Evolutionary conservation across 2,888 invertebrate species (phyloP).

Genomic region (Spicauda simplicius): DNA sequence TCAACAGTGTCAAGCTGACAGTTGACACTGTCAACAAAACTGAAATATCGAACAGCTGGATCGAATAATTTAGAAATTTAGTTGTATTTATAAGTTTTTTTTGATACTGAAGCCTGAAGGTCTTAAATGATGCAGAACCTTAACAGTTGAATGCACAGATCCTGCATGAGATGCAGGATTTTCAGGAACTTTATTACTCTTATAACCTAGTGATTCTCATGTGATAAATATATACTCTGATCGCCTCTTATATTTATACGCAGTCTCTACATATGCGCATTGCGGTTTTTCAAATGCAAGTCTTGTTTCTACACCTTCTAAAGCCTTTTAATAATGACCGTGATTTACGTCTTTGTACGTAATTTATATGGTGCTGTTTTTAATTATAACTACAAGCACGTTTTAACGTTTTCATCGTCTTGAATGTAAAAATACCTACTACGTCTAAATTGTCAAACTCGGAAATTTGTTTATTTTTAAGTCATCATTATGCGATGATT

Average conservation of each 20-base stretch:
- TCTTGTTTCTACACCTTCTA: background rate
- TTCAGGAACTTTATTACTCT: background rate
- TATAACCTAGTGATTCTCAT: background rate
- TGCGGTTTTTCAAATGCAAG: background rate
- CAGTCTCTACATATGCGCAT: background rate
- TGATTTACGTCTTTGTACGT: background rate
- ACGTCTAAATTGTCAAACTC: background rate
- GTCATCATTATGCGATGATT: background rate
- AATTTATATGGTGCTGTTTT: background rate
- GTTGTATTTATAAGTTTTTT: background rate
- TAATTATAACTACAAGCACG: background rate
- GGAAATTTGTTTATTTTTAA: background rate
- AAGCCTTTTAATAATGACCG: background rate
- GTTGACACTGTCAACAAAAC: too few relatives aligned
- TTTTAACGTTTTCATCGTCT: background rate
- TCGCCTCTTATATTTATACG: background rate
- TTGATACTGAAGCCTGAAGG: background rate
- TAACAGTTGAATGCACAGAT: background rate
- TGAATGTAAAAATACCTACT: background rate
- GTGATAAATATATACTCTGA: background rate
- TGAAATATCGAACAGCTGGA: too few relatives aligned
- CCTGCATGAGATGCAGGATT: background rate
- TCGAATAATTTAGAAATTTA: too few relatives aligned
- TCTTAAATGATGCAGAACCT: background rate
- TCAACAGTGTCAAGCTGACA: too few relatives aligned